Conservation (phyloP, 2,113 vertebrate genomes). For the Trichomycterus rosablanca region DNA sequence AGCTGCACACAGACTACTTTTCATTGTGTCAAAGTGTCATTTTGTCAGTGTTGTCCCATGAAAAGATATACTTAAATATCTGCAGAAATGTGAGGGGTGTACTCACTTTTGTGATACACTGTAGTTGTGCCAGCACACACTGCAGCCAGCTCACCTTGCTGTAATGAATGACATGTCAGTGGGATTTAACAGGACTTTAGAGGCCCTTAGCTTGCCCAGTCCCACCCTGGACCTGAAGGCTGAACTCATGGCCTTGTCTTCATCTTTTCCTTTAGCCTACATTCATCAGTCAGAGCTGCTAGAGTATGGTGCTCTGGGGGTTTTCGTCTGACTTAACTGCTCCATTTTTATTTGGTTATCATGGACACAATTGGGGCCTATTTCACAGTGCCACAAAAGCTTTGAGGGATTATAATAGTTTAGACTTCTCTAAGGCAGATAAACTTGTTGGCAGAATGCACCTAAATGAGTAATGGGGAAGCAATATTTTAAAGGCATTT, state of each 20-base stretch:
- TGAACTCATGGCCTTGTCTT: neutral
- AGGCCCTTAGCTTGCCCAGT: constrained; percentile 13
- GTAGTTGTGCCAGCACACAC: constrained; percentile 9
- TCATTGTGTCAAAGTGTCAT: too few species aligned
- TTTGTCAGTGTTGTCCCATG: too few species aligned
- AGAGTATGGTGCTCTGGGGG: neutral
- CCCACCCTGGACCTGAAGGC: constrained; percentile 19
- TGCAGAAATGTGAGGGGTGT: too few species aligned
- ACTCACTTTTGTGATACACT: too few species aligned
- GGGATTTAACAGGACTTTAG: constrained; percentile 18
- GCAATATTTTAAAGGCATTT: constrained; percentile 2
- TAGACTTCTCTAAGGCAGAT: neutral
- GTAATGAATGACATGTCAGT: constrained; percentile 33
- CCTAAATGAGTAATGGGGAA: neutral
- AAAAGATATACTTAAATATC: too few species aligned
- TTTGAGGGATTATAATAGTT: constrained; percentile 11
- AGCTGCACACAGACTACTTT: too few species aligned
- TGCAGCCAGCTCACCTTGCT: neutral
- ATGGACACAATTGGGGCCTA: neutral
- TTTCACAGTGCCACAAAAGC: constrained; percentile 11
- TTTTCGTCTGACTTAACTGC: constrained; percentile 15
- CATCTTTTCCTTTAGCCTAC: constrained; percentile 7
- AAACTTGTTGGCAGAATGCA: neutral
- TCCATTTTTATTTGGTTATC: constrained; percentile 23
- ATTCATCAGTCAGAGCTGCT: constrained; percentile 27